These are phyloP conservation scores for Pomatostomus ruficeps DNA, from an alignment of 2,113 vertebrate species.

Conservation along the genomic window DNA sequence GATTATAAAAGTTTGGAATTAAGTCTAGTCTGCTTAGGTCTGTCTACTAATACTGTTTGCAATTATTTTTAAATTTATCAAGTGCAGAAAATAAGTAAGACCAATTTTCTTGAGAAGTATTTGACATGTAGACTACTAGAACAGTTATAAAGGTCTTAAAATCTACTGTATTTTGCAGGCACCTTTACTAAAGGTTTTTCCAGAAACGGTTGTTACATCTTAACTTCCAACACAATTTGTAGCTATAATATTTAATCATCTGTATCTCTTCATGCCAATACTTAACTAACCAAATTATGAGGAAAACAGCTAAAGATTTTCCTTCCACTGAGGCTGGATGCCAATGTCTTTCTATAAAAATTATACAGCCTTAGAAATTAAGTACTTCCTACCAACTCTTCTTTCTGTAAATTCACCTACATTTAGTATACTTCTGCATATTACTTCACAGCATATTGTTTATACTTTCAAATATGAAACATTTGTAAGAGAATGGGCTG, in stretches of 20 bases:
- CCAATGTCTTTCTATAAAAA: neutral
- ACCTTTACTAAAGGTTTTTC: neutral
- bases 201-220: neutral
- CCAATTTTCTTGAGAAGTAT: neutral
- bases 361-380: neutral
- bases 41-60: neutral
- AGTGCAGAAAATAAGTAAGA: neutral
- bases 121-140: neutral
- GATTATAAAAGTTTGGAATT: neutral
- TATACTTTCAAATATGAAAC: neutral
- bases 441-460: neutral
- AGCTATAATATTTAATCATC: neutral
- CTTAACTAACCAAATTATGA: neutral
- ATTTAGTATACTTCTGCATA: neutral
- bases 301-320: neutral
- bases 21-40: neutral
- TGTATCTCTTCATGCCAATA: neutral
- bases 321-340: neutral
- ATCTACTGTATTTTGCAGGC: neutral
- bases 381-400: neutral
- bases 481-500: neutral
- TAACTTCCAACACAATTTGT: neutral
- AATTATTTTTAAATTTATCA: neutral
- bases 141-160: neutral
- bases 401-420: neutral